Evolutionary conservation across 2,797 vertebrate species (phyloP).

Genomic region (Phrynocephalus forsythii): DNA sequence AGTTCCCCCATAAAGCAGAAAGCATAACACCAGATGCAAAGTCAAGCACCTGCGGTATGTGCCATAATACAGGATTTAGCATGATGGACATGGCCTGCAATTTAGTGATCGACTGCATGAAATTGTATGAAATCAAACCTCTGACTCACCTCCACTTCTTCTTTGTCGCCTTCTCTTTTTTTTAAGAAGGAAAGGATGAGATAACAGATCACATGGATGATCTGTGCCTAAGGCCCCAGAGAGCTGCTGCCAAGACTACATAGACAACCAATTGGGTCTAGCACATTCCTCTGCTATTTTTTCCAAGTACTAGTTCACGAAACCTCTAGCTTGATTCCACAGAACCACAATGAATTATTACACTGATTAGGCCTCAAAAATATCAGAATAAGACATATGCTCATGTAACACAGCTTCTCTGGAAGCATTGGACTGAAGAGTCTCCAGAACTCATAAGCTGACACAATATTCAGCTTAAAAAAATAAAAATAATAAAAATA

Average conservation of each 20-base stretch:
- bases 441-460: not conserved
- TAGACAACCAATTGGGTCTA: not conserved
- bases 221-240: not conserved
- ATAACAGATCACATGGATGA: not conserved
- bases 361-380: too few species aligned
- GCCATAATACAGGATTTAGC: too few species aligned
- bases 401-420: not conserved
- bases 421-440: not conserved
- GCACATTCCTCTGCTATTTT: not conserved
- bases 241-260: not conserved
- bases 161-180: not conserved
- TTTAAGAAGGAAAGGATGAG: not conserved
- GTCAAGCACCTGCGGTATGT: too few species aligned
- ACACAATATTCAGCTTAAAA: not conserved
- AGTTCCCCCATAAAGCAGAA: too few species aligned
- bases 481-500: too few species aligned
- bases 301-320: not conserved
- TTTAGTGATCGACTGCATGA: too few species aligned
- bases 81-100: too few species aligned
- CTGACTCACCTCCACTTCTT: too few species aligned
- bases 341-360: not conserved
- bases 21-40: too few species aligned
- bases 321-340: not conserved
- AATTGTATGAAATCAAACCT: too few species aligned
- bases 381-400: too few species aligned